Percentiles rank a stretch among this genome's conserved stretches.
These are phyloP conservation scores for Philopotamus ludificatus DNA, from an alignment of 1,140 invertebrate species.

Conservation along the genomic window DNA sequence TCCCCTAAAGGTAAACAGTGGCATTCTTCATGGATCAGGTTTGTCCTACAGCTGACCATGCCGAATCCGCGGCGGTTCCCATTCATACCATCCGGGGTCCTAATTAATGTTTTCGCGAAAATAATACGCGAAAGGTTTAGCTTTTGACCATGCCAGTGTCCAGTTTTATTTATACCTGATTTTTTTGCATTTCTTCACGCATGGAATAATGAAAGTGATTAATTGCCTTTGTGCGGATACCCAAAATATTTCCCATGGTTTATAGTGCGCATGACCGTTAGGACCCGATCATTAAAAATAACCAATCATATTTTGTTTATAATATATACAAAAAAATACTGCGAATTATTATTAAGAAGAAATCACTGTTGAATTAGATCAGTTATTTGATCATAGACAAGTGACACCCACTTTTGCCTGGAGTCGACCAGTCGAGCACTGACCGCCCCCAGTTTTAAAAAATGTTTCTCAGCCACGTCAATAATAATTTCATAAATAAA, in stretches of 20 bases:
- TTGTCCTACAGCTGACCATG: constrained; percentile 26
- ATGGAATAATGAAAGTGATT: constrained; percentile 36
- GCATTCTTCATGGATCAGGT: constrained; percentile 28
- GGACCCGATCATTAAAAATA: constrained; percentile 23
- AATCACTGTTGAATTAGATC: too few species aligned
- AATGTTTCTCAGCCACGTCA: too few species aligned
- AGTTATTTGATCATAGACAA: too few species aligned
- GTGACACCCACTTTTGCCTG: too few species aligned
- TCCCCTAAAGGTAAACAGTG: constrained; percentile 38
- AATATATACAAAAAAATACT: too few species aligned
- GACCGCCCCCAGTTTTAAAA: too few species aligned
- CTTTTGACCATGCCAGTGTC: constrained; percentile 13
- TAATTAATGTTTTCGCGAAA: constrained; percentile 41
- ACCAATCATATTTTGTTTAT: too few species aligned
- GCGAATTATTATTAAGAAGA: too few species aligned
- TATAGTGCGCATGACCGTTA: not conserved
- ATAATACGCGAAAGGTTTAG: constrained; percentile 31
- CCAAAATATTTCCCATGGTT: constrained; percentile 21
- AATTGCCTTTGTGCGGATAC: constrained; percentile 31
- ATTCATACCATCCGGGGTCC: constrained; percentile 8
- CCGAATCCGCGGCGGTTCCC: constrained; percentile 5
- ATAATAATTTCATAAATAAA: too few species aligned
- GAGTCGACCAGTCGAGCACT: too few species aligned
- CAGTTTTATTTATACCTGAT: constrained; percentile 4
- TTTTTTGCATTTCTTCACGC: constrained; percentile 17